Percentiles rank a stretch among this genome's conserved stretches.
Conservation (phyloP, 92 coral and sea anemone species). For the Palythoa caribaeorum region DNA sequence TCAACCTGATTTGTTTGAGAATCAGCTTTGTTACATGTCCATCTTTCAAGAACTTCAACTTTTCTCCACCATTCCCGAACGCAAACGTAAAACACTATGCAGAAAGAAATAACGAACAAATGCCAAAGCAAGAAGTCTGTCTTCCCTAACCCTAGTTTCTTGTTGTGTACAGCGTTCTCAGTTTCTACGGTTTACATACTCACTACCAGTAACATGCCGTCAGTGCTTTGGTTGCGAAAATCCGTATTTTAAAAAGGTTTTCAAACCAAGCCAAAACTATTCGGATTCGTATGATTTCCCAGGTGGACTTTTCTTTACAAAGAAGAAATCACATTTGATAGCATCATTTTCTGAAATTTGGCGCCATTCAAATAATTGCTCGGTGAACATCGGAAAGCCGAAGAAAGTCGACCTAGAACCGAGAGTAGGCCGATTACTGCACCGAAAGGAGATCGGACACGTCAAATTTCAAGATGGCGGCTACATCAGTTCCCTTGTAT, state of each 20-base stretch:
- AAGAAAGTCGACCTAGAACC: background rate
- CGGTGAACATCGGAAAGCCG: constrained; percentile 5
- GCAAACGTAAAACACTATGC: background rate
- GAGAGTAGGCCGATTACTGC: background rate
- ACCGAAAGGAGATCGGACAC: constrained; percentile 34
- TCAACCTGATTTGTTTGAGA: background rate
- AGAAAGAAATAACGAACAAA: background rate
- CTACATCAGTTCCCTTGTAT: constrained; percentile 96
- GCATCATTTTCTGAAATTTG: constrained; percentile 34
- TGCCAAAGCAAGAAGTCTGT: background rate
- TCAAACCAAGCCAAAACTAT: background rate
- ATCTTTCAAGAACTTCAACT: background rate
- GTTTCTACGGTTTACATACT: background rate
- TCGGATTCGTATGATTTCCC: background rate
- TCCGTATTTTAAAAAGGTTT: background rate
- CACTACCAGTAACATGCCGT: background rate
- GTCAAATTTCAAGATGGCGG: constrained; percentile 85
- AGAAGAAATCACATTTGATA: background rate
- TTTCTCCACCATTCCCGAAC: background rate
- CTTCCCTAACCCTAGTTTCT: background rate
- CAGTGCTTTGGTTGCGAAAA: background rate
- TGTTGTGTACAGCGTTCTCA: too few species aligned
- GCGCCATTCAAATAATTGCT: constrained; percentile 43
- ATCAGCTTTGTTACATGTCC: background rate
- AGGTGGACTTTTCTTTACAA: background rate